phyloP scores from a whole-genome alignment of 2,113 vertebrate species.

The Neolamprologus ventralis region DNA sequence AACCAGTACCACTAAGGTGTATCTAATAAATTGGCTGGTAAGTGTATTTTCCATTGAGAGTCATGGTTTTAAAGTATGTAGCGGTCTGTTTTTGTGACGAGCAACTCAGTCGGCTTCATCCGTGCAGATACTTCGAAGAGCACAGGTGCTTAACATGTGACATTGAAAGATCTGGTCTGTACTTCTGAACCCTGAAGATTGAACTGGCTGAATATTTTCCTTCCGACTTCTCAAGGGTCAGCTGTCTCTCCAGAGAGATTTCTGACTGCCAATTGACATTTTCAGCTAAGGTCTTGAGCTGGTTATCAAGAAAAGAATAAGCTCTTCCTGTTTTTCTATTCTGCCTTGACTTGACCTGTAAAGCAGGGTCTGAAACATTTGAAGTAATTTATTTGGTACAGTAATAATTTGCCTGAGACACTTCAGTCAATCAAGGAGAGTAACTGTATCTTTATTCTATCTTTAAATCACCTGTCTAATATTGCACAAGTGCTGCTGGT shows the following conservation, averaged over 20 bases:
- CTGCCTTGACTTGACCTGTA: background rate
- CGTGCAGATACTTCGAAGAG: rapidly evolving
- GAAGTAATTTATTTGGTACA: background rate
- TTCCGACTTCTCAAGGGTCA: background rate
- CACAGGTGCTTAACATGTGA: background rate
- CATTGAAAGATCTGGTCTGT: background rate
- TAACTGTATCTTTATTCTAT: background rate
- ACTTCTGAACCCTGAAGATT: background rate
- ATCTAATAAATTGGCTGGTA: background rate
- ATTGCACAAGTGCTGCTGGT: background rate
- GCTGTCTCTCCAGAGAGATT: background rate
- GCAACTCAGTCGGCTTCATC: background rate
- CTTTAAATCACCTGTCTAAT: background rate
- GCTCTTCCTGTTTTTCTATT: background rate
- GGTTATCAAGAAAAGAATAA: background rate
- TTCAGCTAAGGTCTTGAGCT: background rate
- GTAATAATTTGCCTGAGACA: background rate
- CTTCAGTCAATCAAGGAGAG: background rate
- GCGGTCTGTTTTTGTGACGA: background rate
- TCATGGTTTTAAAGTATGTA: background rate
- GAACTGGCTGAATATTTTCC: background rate
- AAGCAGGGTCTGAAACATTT: background rate
- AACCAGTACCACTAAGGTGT: background rate
- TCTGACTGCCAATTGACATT: background rate
- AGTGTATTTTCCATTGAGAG: background rate